phyloP scores from a whole-genome alignment of 2,797 vertebrate species.

The Anas capensis region DNA sequence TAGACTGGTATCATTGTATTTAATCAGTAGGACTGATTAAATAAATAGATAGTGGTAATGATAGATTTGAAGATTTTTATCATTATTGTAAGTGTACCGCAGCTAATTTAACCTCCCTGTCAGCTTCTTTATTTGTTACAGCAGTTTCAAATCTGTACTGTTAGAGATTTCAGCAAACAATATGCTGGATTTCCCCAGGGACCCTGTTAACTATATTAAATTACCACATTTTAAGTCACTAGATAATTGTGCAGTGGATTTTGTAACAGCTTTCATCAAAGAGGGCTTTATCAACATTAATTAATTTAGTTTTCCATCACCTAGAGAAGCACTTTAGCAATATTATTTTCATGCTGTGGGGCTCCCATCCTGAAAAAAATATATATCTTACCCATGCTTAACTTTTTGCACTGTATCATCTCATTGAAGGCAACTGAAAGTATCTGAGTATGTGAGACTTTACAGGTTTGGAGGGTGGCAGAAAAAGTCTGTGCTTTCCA shows the following conservation, averaged over 20 bases:
- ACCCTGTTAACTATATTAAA: slow-evolving; percentile 47
- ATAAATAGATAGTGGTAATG: background rate
- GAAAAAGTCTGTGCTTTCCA: background rate
- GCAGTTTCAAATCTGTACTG: background rate
- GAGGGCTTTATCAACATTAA: slow-evolving; percentile 45
- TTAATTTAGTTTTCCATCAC: slow-evolving; percentile 49
- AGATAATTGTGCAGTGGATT: slow-evolving; percentile 50
- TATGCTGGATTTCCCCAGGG: slow-evolving; percentile 34
- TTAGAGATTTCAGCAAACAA: slow-evolving; percentile 36
- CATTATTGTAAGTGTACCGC: background rate
- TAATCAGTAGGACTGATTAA: slow-evolving; percentile 1
- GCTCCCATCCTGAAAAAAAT: slow-evolving; percentile 1
- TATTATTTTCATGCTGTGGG: slow-evolving; percentile 12
- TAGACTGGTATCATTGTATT: background rate
- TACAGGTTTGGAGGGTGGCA: background rate
- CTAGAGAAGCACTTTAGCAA: slow-evolving; percentile 33
- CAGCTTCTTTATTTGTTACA: slow-evolving; percentile 34
- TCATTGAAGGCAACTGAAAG: background rate
- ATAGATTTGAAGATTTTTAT: slow-evolving; percentile 1
- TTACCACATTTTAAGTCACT: slow-evolving; percentile 42
- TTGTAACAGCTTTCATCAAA: slow-evolving; percentile 45
- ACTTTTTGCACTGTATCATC: background rate
- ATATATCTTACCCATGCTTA: background rate
- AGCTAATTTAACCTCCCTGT: slow-evolving; percentile 26
- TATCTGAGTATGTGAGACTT: background rate